Percentiles rank a stretch among this genome's conserved stretches.
Evolutionary conservation across 2,797 vertebrate species (phyloP).

Genomic region (Mus minutoides): DNA sequence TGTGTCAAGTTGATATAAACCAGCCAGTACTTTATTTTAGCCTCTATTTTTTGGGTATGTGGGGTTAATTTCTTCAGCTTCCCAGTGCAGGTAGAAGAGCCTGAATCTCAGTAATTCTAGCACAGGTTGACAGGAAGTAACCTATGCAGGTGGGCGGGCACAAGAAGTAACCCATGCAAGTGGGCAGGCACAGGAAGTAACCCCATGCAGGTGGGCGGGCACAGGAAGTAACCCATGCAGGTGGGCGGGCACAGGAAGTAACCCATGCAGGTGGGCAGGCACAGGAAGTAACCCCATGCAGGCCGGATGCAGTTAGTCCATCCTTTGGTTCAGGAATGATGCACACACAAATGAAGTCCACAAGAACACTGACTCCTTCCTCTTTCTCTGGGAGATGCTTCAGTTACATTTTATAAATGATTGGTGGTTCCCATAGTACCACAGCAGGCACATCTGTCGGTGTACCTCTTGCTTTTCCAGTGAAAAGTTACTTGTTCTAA

Average conservation of each 20-base stretch:
- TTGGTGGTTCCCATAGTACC: not conserved
- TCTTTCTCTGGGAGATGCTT: not conserved
- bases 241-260: too few relatives aligned
- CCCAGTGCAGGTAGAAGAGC: not conserved
- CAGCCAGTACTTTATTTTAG: not conserved
- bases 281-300: not conserved
- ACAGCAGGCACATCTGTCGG: not conserved
- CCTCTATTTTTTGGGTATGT: not conserved
- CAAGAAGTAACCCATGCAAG: not conserved
- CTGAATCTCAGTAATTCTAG: not conserved
- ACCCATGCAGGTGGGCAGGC: not conserved
- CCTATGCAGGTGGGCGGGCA: too few relatives aligned
- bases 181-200: too few relatives aligned
- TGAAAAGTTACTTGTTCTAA: conserved; percentile 42
- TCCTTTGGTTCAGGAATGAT: not conserved
- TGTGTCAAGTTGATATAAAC: not conserved
- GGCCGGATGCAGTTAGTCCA: not conserved
- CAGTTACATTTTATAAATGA: not conserved
- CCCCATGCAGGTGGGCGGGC: too few relatives aligned
- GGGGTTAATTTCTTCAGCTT: not conserved
- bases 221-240: not conserved
- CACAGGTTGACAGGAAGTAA: not conserved
- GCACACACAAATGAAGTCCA: not conserved
- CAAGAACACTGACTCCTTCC: not conserved
- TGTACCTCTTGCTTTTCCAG: not conserved